Percentiles rank a stretch among this genome's conserved stretches.
phyloP scores from a whole-genome alignment of 2,113 vertebrate genomes.

The Eclectus roratus region DNA sequence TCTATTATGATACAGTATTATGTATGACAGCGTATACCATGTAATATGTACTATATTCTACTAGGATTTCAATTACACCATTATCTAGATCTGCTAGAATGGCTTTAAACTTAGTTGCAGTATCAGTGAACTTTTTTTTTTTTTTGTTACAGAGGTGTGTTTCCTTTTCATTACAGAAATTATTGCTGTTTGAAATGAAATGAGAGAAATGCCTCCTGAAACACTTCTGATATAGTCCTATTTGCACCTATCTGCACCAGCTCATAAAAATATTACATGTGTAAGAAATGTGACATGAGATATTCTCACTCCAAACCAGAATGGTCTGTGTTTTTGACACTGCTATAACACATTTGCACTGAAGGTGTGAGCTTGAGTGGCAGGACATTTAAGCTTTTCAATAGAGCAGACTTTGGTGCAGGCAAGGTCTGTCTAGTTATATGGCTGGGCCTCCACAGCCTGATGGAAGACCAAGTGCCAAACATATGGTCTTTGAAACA shows the following conservation, averaged over 20 bases:
- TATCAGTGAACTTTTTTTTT: not conserved
- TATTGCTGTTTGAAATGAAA: not conserved
- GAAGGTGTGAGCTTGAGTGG: not conserved
- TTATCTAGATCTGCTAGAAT: not conserved
- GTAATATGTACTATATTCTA: not conserved
- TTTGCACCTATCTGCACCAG: not conserved
- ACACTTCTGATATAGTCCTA: not conserved
- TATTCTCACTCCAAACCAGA: not conserved
- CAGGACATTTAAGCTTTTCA: not conserved
- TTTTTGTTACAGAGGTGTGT: not conserved
- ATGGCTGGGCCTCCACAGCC: not conserved
- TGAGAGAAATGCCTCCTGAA: not conserved
- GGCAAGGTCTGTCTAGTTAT: not conserved
- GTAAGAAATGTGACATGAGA: not conserved
- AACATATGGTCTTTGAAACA: not conserved
- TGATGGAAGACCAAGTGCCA: not conserved
- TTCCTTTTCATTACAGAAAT: not conserved
- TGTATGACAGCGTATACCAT: not conserved
- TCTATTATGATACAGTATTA: not conserved
- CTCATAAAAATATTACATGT: not conserved
- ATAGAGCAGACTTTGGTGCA: not conserved
- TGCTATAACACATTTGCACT: not conserved
- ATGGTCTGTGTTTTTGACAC: not conserved
- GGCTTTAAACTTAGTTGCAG: not conserved
- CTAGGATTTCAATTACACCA: not conserved